Conservation (phyloP, 2,113 vertebrate genomes). For the Melanerpes aurifrons region DNA sequence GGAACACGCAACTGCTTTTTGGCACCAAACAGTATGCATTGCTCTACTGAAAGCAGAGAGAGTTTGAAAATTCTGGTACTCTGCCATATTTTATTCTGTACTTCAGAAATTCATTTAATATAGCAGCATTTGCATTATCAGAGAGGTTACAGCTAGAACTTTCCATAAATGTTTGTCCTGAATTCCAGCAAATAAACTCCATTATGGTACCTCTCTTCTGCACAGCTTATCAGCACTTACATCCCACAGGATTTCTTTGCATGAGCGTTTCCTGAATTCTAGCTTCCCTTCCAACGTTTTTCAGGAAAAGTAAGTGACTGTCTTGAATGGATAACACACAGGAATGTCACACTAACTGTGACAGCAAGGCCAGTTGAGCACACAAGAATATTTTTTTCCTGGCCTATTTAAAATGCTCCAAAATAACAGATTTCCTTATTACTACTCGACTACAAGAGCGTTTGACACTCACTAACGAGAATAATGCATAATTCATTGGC, state of each 20-base stretch:
- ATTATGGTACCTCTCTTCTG: neutral
- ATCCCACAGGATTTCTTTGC: neutral
- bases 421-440: constrained; percentile 29
- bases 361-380: neutral
- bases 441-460: neutral
- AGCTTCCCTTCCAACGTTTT: neutral
- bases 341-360: neutral
- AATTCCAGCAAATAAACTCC: neutral
- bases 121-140: neutral
- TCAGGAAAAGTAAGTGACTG: constrained; percentile 52
- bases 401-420: neutral
- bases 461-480: neutral
- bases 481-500: neutral
- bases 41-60: neutral
- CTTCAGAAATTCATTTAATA: neutral
- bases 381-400: neutral
- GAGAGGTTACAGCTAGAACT: neutral
- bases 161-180: neutral
- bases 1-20: neutral
- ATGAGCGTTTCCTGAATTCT: constrained; percentile 32
- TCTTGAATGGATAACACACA: constrained; percentile 38
- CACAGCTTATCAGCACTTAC: neutral
- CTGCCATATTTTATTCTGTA: neutral
- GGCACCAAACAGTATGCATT: neutral
- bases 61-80: neutral